Base-by-base conservation (phyloP, 2,797 vertebrate species). In the Ptychobarbus kaznakovi region DNA sequence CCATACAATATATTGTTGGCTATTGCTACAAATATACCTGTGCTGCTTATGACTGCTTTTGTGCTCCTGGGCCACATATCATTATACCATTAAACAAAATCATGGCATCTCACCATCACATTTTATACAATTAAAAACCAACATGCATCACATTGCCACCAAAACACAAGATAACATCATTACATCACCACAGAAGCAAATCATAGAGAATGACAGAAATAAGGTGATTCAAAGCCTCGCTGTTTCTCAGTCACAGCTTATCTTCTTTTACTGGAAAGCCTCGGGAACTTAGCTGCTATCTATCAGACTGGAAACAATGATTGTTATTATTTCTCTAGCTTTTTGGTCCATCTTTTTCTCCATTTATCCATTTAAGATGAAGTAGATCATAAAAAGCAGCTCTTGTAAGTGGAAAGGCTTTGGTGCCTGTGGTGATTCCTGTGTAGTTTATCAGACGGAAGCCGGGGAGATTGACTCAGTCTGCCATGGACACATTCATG, bases 401-500 rank as follows among this genome's bases (percentile, higher is more conserved):
- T 80, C 56, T 83, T 75, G 79, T 77, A 77, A 77, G 73, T 70
- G 51, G 61, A 80, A 68, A 68, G 79, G 72, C 44, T 81, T 72
- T 68, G 61, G 51, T 28, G 86, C 81, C 86, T 79, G 63, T 83
- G 78, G 88, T 83, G 85, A 82, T 86, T 79, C 81, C 83, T 81
- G 72, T 65, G n/a, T 35, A 66, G 76, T 91, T 92, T 91, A 91
- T 93, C 88, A 90, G 81, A 87, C 78, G 89, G 87, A 92, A 91
- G 91, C 88, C 88, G 87, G 86, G 77, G 90, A 90, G 82, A 90
- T 70, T 86, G 86, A 88, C 87, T 92, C 66, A 13, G 65, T 85
- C 81, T 51, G 56, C 91, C 75, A 74, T 92, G 93, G 93, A 90
- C 92, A 93, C 90, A 92, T 88, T 84, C 83, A 87, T 63, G 88